Percentiles rank a stretch among this genome's conserved stretches.
Conservation (phyloP, 2,797 vertebrate genomes). For the Falco rusticolus region DNA sequence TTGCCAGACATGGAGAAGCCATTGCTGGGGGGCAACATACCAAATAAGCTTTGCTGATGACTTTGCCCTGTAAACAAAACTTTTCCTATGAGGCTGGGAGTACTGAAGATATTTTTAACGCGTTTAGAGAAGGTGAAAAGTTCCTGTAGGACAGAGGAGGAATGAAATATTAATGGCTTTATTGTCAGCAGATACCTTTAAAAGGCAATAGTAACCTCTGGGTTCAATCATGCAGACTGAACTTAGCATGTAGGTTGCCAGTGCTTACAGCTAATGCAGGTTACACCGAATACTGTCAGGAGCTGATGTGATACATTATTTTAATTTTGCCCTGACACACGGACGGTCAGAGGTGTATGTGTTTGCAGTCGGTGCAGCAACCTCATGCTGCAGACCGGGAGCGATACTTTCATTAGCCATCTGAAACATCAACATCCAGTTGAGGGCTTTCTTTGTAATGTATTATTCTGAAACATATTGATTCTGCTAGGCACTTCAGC, state of each 20-base stretch:
- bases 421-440: background rate
- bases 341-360: background rate
- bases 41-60: background rate
- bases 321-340: background rate
- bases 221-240: background rate
- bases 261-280: background rate
- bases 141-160: background rate
- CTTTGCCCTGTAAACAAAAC: background rate
- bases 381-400: fast-evolving
- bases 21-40: background rate
- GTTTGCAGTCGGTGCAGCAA: background rate
- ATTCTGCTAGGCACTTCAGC: background rate
- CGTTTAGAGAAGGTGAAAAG: background rate
- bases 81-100: background rate
- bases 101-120: background rate
- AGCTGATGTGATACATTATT: slow-evolving; percentile 9
- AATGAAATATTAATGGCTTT: slow-evolving; percentile 4
- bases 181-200: background rate
- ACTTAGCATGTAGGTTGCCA: background rate
- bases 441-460: background rate
- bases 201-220: background rate
- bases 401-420: background rate
- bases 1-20: background rate
- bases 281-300: background rate
- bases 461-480: background rate